Base-by-base conservation (phyloP, 2,113 vertebrate species). In the Calonectris borealis region DNA sequence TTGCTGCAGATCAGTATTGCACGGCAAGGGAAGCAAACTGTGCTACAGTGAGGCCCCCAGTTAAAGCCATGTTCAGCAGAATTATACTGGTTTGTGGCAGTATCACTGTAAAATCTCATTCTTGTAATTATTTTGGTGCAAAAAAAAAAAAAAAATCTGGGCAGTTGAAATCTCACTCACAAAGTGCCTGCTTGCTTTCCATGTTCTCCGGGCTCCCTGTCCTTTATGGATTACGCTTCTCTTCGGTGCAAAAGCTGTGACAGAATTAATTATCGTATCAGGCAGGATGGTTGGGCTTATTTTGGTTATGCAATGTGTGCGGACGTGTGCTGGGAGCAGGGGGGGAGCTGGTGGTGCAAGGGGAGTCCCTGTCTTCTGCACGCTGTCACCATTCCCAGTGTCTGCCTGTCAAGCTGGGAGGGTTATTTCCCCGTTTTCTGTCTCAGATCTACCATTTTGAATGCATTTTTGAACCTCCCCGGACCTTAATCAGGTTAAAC, bases 181-280 rank as follows among this genome's bases (percentile, higher is more conserved):
- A 27, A 52, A 78, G 46, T 70, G 48, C 36, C 42, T 90, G 54
- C 46, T 73, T 85, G 26, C 71, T 90, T 70, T 86, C 70, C 0
- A 0, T 73, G 62, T 77, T 72, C 66, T 49, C 65, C 0, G 1
- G 29, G 29, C 54, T 79, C 42, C 60, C n/a, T 48, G 25, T 77
- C 71, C 82, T 80, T 66, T 57, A 54, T 82, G 82, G 94, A 93
- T 96, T 96, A 94, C 0, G 0, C 31, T 73, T 88, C 31, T 49
- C 62, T 58, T 70, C 1, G 3, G 87, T 76, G 82, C 73, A 69
- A 57, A 85, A 96, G 75, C 85, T 83, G 90, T 94, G 94, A 88
- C 93, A 92, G 88, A 72, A 38, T 58, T 92, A 78, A 88, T 96
- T 88, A 93, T 80, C 42, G 8, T 86, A 86, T 96, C 90, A 77